Conservation (phyloP, 2,888 invertebrate genomes). For the Epirrita christyi region DNA sequence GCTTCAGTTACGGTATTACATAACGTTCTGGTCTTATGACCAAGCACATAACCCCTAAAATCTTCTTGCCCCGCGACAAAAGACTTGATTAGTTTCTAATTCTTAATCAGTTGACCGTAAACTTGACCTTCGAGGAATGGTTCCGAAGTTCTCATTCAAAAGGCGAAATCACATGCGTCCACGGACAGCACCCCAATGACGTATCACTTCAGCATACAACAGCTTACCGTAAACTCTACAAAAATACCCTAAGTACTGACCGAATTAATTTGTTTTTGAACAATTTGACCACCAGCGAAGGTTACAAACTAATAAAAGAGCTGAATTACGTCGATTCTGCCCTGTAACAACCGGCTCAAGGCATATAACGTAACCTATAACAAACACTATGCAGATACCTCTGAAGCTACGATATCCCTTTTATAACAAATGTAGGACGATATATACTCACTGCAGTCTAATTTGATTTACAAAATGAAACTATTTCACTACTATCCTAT, state of each 20-base stretch:
- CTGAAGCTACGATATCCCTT: conserved; percentile 3
- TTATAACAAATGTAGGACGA: conserved; percentile 8
- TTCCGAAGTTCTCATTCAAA: conserved; percentile 54
- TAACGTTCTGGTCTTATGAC: conserved; percentile 50
- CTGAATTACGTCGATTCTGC: conserved; percentile 64
- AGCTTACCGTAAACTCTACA: conserved; percentile 20
- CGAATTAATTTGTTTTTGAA: conserved; percentile 5
- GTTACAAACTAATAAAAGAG: conserved; percentile 45
- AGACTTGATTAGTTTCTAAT: conserved; percentile 9
- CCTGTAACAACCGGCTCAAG: conserved; percentile 60
- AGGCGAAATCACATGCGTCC: conserved; percentile 64
- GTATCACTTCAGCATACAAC: conserved; percentile 41
- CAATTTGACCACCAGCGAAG: conserved; percentile 10
- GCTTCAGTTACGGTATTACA: conserved; percentile 71
- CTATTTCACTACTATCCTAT: conserved; percentile 64
- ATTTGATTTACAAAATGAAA: conserved; percentile 64
- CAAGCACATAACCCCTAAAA: conserved; percentile 15
- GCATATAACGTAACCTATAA: conserved; percentile 51
- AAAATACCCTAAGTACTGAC: not conserved
- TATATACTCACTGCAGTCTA: conserved; percentile 67
- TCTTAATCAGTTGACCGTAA: conserved; percentile 53
- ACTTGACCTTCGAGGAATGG: conserved; percentile 72
- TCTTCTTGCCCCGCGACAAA: conserved; percentile 6
- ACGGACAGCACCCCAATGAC: conserved; percentile 43
- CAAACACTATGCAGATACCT: not conserved